Percentiles rank a stretch among this genome's conserved stretches.
Conservation (phyloP, 2,888 invertebrate species). For the Lepidochitona cinerea region DNA sequence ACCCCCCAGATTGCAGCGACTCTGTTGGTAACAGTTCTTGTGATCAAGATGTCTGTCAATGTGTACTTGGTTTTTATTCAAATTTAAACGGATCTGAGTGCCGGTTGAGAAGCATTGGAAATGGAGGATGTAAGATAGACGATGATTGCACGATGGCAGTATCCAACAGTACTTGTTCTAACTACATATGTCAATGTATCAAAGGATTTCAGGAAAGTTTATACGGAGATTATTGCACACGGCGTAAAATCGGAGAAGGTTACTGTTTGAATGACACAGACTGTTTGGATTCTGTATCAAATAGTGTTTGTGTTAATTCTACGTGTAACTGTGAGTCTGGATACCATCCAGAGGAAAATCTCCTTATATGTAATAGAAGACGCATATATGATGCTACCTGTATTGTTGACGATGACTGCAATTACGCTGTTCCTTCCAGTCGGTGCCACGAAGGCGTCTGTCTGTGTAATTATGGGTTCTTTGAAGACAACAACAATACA, state of each 20-base stretch:
- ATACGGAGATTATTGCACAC: constrained; percentile 20
- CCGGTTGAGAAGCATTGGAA: constrained; percentile 18
- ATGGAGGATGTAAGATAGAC: constrained; percentile 22
- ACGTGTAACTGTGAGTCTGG: not conserved
- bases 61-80: constrained; percentile 25
- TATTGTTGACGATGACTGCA: constrained; percentile 11
- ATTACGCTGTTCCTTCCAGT: constrained; percentile 14
- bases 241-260: constrained; percentile 33
- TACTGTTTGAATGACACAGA: constrained; percentile 32
- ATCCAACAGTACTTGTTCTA: constrained; percentile 27
- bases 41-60: constrained; percentile 21
- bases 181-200: constrained; percentile 29
- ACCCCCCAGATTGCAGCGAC: constrained; percentile 24
- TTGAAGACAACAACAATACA: not conserved
- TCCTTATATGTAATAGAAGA: not conserved
- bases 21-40: constrained; percentile 34
- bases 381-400: constrained; percentile 17
- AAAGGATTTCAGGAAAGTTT: constrained; percentile 20
- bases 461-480: constrained; percentile 11
- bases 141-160: constrained; percentile 32
- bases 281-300: constrained; percentile 36
- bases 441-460: constrained; percentile 12
- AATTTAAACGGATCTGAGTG: constrained; percentile 24
- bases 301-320: constrained; percentile 34
- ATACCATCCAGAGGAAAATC: not conserved